Percentiles rank a stretch among this genome's conserved stretches.
Conservation (phyloP, 2,113 vertebrate genomes). For the Ailuropoda melanoleuca region DNA sequence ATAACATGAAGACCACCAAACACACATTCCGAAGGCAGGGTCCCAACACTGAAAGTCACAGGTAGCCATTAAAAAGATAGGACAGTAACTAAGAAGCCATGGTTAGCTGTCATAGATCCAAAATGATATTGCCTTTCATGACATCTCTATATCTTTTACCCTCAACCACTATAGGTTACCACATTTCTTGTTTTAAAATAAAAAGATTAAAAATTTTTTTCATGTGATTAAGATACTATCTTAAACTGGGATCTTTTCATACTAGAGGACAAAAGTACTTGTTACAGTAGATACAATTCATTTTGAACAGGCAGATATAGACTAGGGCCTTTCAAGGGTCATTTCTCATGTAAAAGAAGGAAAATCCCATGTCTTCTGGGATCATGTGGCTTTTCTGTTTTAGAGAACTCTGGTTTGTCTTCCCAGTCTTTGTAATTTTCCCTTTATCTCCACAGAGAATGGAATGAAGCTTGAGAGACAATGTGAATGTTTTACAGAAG, state of each 20-base stretch:
- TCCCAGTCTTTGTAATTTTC: not conserved
- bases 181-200: not conserved
- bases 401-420: slow-evolving; percentile 51
- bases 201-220: not conserved
- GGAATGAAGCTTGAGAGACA: slow-evolving; percentile 25
- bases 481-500: slow-evolving; percentile 19
- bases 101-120: not conserved
- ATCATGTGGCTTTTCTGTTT: slow-evolving; percentile 34
- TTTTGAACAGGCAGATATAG: slow-evolving; percentile 55
- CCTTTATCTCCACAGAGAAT: not conserved
- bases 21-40: not conserved
- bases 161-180: not conserved
- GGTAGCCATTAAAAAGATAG: not conserved
- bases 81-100: not conserved
- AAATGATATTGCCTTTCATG: not conserved
- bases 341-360: slow-evolving; percentile 11
- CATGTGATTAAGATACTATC: not conserved
- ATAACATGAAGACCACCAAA: not conserved
- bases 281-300: slow-evolving; percentile 31
- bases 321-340: slow-evolving; percentile 26
- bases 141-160: not conserved
- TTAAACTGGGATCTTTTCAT: not conserved
- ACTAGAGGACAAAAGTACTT: not conserved
- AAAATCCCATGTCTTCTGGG: not conserved
- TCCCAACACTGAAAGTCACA: not conserved